These are phyloP conservation scores for Serranus cabrilla DNA, from an alignment of 2,797 vertebrate species.

Conservation along the genomic window DNA sequence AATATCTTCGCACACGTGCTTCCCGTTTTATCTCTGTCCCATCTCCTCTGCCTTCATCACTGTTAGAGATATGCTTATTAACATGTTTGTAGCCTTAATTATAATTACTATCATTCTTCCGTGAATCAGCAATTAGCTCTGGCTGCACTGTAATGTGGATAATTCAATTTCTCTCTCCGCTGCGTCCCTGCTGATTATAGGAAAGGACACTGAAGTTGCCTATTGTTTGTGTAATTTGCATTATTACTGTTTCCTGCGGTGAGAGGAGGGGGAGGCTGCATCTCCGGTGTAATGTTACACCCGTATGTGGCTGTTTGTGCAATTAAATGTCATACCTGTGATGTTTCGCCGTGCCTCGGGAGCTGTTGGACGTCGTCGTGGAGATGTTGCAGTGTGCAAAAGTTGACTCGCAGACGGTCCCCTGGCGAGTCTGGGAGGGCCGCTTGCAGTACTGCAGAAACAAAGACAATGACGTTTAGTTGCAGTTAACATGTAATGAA, in stretches of 20 bases:
- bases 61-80: constrained; percentile 71
- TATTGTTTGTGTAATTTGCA: constrained; percentile 45
- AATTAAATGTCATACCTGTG: constrained; percentile 69
- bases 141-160: constrained; percentile 60
- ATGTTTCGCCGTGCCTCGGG: constrained; percentile 70
- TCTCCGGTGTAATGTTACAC: background rate
- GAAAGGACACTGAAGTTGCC: constrained; percentile 38
- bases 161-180: constrained; percentile 76
- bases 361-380: constrained; percentile 40
- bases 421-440: constrained; percentile 60
- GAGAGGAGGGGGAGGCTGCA: background rate
- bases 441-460: constrained; percentile 81
- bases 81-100: constrained; percentile 78
- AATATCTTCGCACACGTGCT: constrained; percentile 24
- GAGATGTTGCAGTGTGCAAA: constrained; percentile 63
- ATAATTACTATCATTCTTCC: constrained; percentile 75
- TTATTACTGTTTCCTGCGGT: constrained; percentile 27
- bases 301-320: background rate
- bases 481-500: background rate
- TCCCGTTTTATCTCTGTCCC: constrained; percentile 55
- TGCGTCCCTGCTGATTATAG: constrained; percentile 58
- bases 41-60: constrained; percentile 46
- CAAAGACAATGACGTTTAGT: background rate
- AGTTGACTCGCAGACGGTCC: constrained; percentile 64
- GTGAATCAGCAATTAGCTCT: constrained; percentile 75